These are phyloP conservation scores for Drosophila subobscura DNA, from an alignment of 1,140 invertebrate genomes.

Conservation along the genomic window DNA sequence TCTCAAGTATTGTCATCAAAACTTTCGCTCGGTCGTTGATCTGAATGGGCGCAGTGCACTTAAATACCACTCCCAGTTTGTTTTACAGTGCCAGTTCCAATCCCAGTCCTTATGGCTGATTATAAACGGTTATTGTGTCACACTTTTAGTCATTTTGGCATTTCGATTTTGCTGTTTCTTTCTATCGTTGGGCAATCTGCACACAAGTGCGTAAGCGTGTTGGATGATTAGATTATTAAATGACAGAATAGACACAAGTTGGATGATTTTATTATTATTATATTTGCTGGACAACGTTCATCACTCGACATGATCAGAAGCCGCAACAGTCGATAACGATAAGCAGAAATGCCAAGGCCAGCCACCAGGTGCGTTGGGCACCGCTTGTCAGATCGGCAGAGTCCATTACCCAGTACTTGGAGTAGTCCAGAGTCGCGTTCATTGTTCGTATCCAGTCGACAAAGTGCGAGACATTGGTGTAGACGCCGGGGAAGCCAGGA, in stretches of 20 bases:
- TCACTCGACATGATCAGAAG: background rate
- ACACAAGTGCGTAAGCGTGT: background rate
- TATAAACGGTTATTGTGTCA: too few species aligned
- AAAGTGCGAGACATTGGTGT: constrained; percentile 87
- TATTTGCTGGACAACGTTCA: background rate
- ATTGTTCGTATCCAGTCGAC: constrained; percentile 85
- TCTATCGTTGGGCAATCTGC: constrained; percentile 18
- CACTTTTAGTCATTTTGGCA: too few species aligned
- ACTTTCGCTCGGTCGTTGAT: too few species aligned
- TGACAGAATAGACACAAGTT: constrained; percentile 16
- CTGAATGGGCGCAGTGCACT: too few species aligned
- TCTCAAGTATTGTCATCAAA: too few species aligned
- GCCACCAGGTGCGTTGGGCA: background rate
- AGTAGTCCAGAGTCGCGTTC: constrained; percentile 30
- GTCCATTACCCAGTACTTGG: background rate
- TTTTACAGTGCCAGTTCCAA: too few species aligned
- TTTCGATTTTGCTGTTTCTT: too few species aligned
- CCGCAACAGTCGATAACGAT: background rate
- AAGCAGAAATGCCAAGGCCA: constrained; percentile 1
- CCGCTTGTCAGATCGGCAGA: background rate
- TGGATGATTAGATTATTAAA: constrained; percentile 36
- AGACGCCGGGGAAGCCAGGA: constrained; percentile 88
- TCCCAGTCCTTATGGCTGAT: too few species aligned
- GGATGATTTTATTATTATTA: constrained; percentile 23
- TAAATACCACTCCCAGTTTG: too few species aligned